Evolutionary conservation across 2,888 invertebrate species (phyloP), one percentile per base, ranked within the genome.

Genomic region (Caenorhabditis panamensis): DNA sequence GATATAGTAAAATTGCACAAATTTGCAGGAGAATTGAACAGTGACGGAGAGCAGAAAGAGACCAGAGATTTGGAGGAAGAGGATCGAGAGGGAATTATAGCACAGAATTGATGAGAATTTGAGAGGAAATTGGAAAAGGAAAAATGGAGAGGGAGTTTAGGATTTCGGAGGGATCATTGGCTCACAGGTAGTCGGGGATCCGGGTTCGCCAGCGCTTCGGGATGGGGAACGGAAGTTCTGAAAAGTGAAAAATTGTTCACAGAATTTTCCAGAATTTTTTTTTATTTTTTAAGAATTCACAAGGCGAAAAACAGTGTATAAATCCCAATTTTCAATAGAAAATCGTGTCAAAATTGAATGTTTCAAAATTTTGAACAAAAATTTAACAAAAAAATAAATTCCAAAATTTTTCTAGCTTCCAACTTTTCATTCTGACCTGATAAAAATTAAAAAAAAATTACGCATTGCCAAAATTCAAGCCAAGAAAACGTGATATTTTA

Each of bases 221-320:
- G 73, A 73, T 9, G 73, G 73, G 1, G 73, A 73, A 11, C 73
- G 73, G 20, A 73, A 73, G 20, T 66, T 47, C 64, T 64, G 64
- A 49, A 72, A 56, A 36, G 5, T 5, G 36, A 8, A 5, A 36
- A 36, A 8, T 36, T 36, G 5, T 31, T 31, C 9, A 6, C 9
- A 9, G 31, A 31, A 31, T 6, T 31, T 31, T 31, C 9, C 5
- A 31, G 31, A 9, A 6, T 31, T 31, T 31, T 31, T 31, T 31
- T 31, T 31, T 31, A 6, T 31, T 31, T 31, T 31, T 31, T 31
- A 31, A 9, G 31, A 31, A 31, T 31, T 31, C 31, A 9, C 31
- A 31, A 6, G 4, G 4, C 9, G 4, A 31, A 31, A 31, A n/a
- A n/a, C n/a, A n/a, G n/a, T n/a, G n/a, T n/a, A n/a, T n/a, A n/a